phyloP scores from a whole-genome alignment of 2,888 invertebrate genomes.

The Danaus chrysippus region DNA sequence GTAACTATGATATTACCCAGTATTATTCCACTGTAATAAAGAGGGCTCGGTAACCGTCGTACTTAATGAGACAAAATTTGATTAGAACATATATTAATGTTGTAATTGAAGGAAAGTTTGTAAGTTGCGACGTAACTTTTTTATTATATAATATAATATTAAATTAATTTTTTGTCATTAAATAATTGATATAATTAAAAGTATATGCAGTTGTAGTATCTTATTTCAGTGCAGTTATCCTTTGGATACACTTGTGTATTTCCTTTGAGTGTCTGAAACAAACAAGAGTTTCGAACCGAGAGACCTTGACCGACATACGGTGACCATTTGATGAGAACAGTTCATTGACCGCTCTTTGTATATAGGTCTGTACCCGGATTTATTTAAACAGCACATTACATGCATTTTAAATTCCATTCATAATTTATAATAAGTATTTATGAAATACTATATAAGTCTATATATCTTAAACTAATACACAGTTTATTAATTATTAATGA shows the following conservation, averaged over 20 bases:
- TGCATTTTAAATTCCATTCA: too few relatives aligned
- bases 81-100: conserved; percentile 78
- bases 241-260: too few relatives aligned
- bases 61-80: conserved; percentile 78
- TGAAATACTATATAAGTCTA: conserved; percentile 2
- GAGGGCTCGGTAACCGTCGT: conserved; percentile 75
- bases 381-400: not conserved
- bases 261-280: conserved; percentile 1
- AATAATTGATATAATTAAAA: too few relatives aligned
- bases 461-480: not conserved
- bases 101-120: conserved; percentile 63
- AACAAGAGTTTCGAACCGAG: not conserved
- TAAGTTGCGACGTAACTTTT: conserved; percentile 46
- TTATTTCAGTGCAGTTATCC: too few relatives aligned
- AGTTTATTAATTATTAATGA: conserved; percentile 17
- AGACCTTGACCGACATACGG: conserved; percentile 16
- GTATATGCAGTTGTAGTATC: too few relatives aligned
- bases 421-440: too few relatives aligned
- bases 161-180: too few relatives aligned
- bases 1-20: conserved; percentile 78
- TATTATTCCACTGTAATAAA: conserved; percentile 77
- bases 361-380: conserved; percentile 1
- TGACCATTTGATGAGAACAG: conserved; percentile 14
- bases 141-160: too few relatives aligned
- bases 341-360: conserved; percentile 15